Percentiles rank a stretch among this genome's conserved stretches.
These are phyloP conservation scores for Diadophis punctatus DNA, from an alignment of 2,113 vertebrate genomes.

Conservation along the genomic window DNA sequence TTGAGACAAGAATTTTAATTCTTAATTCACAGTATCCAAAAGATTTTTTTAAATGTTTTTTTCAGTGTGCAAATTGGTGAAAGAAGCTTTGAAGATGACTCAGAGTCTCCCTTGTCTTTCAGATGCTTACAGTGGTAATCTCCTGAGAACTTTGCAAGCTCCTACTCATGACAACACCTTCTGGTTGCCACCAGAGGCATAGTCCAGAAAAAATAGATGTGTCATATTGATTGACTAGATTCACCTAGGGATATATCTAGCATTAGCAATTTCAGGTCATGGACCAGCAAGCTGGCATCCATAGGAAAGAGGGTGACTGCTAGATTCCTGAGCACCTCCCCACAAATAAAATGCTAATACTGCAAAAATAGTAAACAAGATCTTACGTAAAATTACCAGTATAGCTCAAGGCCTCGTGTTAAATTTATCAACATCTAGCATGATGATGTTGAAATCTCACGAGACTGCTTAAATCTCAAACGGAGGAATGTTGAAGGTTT, in stretches of 20 bases:
- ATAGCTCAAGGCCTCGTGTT: background rate
- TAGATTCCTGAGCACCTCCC: background rate
- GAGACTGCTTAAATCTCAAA: background rate
- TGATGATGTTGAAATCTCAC: background rate
- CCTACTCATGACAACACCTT: background rate
- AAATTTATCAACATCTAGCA: background rate
- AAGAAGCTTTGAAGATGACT: background rate
- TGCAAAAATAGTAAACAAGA: background rate
- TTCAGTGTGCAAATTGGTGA: slow-evolving; percentile 6
- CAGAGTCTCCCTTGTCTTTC: rapidly evolving
- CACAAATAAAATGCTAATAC: background rate
- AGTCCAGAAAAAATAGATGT: background rate
- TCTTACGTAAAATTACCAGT: background rate
- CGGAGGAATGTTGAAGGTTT: background rate
- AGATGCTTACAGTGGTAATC: background rate
- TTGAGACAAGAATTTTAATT: background rate
- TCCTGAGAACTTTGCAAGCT: background rate
- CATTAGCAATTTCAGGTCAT: background rate
- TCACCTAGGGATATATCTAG: background rate
- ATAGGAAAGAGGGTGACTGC: background rate
- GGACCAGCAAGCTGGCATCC: background rate
- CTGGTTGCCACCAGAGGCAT: background rate
- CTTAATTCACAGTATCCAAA: slow-evolving; percentile 18
- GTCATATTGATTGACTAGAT: background rate
- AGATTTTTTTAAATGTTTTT: slow-evolving; percentile 18